A percentile compares a stretch with the other conserved stretches of the same genome.
Evolutionary conservation across 2,888 invertebrate genomes (phyloP).

Genomic region (Andrena marginata): DNA sequence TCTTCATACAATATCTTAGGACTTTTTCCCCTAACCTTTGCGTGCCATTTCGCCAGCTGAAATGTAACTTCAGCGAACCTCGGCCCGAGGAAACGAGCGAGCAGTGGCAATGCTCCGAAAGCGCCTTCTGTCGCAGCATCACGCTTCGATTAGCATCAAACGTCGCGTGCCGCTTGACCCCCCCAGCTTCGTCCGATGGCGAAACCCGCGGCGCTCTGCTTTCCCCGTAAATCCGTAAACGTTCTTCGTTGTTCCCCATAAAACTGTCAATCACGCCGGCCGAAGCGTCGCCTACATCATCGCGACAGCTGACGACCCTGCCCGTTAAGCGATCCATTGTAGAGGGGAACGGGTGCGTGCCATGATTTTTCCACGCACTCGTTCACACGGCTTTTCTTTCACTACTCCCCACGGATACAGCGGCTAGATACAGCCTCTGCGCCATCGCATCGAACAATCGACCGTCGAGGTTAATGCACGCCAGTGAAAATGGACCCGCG

Average conservation of each 20-base stretch:
- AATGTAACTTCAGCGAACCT: not conserved
- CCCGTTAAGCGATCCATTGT: conserved; percentile 82
- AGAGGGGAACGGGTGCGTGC: conserved; percentile 58
- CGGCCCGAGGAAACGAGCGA: not conserved
- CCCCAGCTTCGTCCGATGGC: conserved; percentile 29
- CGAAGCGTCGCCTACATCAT: conserved; percentile 67
- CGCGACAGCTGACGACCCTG: conserved; percentile 81
- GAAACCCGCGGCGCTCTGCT: conserved; percentile 41
- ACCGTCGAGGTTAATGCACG: conserved; percentile 47
- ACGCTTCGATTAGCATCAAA: conserved; percentile 68
- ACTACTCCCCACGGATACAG: conserved; percentile 13
- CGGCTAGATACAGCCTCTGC: conserved; percentile 6
- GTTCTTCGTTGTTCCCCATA: conserved; percentile 76
- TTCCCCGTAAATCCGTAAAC: conserved; percentile 78
- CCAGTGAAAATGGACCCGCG: conserved; percentile 40
- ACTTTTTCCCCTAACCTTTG: not conserved
- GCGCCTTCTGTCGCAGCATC: conserved; percentile 31
- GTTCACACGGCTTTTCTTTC: conserved; percentile 44
- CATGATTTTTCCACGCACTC: conserved; percentile 64
- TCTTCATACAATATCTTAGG: not conserved
- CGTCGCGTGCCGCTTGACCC: conserved; percentile 53
- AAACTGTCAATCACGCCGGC: conserved; percentile 81
- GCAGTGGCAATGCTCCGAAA: conserved; percentile 13
- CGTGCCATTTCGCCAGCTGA: not conserved
- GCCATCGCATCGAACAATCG: conserved; percentile 45